Base-by-base conservation (phyloP, 2,888 invertebrate species). In the Prosopocoilus inquinatus region DNA sequence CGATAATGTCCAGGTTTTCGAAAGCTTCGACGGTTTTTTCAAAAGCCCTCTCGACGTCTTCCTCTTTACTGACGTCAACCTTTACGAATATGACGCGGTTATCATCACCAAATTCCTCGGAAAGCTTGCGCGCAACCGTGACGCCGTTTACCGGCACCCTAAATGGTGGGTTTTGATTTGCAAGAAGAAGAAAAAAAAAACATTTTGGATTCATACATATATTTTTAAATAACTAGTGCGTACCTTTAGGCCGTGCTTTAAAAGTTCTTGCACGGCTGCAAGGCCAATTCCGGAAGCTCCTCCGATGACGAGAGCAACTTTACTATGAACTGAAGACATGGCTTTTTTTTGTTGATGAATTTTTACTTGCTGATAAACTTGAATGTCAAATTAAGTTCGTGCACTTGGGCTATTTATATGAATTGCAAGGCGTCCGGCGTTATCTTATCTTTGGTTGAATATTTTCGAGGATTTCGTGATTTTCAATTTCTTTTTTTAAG, bases 271-370 rank as follows among this genome's bases (percentile, higher is more conserved):
- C 1, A 60, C 64, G 28, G 54, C 61, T 33, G 39, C 49, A 7
- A 68, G 47, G 1, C 70, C 70, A 36, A 69, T 64, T 9, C 68
- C 67, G 9, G 63, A 61, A 11, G 66, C 61, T 41, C 64, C 68
- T 9, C 70, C 70, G 7, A 67, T 68, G 28, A 70, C 64, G 44
- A 69, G 47, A 41, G 66, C 70, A 9, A 67, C 65, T 61, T 69
- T 69, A 13, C 39, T 34, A 33, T 44, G 33, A 3, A 50, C 20
- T 9, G 32, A 32, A 15, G 44, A 50, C 47, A 28, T 28, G 5
- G 20, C 3, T 3, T 28, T 4, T 28, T 5, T 28, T 28, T 28
- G 1, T 4, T 7, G 4, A 5, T 28, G 2, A 5, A 28, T 3
- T 28, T 28, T 28, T 28, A 28, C 20, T 3, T 5, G 7, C 2